phyloP scores from a whole-genome alignment of 1,140 invertebrate genomes.

The Drosophila nigromelanica region DNA sequence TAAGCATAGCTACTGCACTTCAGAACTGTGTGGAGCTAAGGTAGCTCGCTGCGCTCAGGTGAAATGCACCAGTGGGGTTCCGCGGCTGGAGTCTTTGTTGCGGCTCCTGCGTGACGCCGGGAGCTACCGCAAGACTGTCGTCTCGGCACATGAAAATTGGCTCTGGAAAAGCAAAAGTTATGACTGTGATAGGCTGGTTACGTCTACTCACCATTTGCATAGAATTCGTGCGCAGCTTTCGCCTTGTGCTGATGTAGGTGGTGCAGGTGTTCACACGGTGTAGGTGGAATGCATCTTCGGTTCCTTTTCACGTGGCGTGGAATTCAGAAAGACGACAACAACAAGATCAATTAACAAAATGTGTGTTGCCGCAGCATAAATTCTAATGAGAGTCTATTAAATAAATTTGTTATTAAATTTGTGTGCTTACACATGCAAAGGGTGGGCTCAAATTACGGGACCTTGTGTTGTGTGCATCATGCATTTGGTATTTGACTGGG shows the following conservation, averaged over 20 bases:
- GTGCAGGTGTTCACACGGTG: slow-evolving; percentile 87
- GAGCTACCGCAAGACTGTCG: slow-evolving; percentile 81
- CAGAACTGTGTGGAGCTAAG: slow-evolving; percentile 55
- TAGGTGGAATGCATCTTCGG: slow-evolving; percentile 85
- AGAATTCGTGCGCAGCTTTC: slow-evolving; percentile 80
- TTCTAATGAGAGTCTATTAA: neutral
- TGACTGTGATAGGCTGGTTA: neutral
- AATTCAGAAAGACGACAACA: slow-evolving; percentile 5
- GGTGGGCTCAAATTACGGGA: neutral
- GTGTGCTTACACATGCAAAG: slow-evolving; percentile 29
- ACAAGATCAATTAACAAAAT: slow-evolving; percentile 19
- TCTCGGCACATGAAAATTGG: slow-evolving; percentile 83
- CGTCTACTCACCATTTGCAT: slow-evolving; percentile 72
- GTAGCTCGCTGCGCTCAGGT: slow-evolving; percentile 30
- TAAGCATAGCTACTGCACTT: slow-evolving; percentile 1
- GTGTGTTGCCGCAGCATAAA: too few species aligned
- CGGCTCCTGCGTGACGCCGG: slow-evolving; percentile 27
- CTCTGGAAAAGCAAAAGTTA: slow-evolving; percentile 44
- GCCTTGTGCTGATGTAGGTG: slow-evolving; percentile 85
- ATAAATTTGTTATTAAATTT: slow-evolving; percentile 4
- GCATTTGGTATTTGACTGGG: slow-evolving; percentile 5
- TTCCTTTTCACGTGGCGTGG: slow-evolving; percentile 51
- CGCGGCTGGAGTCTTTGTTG: slow-evolving; percentile 23
- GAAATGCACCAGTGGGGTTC: slow-evolving; percentile 23
- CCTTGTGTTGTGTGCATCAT: slow-evolving; percentile 15